Evolutionary conservation across 2,113 vertebrate species (phyloP), one percentile per base, ranked within the genome.

Genomic region (Mustelus asterias): DNA sequence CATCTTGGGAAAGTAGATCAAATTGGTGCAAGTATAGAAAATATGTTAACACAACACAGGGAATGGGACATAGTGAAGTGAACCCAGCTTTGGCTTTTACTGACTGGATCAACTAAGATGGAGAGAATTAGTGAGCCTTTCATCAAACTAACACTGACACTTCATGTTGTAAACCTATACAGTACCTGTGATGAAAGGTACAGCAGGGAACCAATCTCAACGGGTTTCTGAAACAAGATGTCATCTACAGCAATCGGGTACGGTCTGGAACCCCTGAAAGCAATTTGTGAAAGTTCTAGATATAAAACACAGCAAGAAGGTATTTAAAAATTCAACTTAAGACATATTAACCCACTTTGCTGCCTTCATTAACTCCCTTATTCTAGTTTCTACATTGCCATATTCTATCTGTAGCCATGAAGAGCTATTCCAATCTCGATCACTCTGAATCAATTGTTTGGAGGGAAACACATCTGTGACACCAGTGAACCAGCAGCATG

Each of bases 221-320:
- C 99, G 0, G 99, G 99, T 96, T 98, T 99, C 98, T 99, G 99
- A 97, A 99, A 99, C 97, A 99, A 97, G 96, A 99, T 99, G 88
- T 99, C 99, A 0, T 99, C 99, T 54, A 99, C 99, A 0, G 99
- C 98, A 33, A 99, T 97, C 0, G 99, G 97, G 96, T 96, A 98
- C 0, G 99, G 98, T 63, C 98, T 97, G 96, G 97, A 97, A 96
- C 97, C 67, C 89, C 98, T 98, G 88, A 90, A 33, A 72, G 10
- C 83, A 96, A 96, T 80, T 86, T 90, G 63, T 6, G 14, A 65
- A 90, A 63, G 33, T 58, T 63, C 24, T 29, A 8, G 7, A 37
- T n/a, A n/a, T 60, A 37, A 85, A 95, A 85, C 9, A 29, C 29
- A 93, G 33, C 89, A 93, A 65, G 33, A 37, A 93, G 60, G n/a